Base-by-base conservation (phyloP, 2,888 invertebrate species). In the Ceraclea dissimilis region DNA sequence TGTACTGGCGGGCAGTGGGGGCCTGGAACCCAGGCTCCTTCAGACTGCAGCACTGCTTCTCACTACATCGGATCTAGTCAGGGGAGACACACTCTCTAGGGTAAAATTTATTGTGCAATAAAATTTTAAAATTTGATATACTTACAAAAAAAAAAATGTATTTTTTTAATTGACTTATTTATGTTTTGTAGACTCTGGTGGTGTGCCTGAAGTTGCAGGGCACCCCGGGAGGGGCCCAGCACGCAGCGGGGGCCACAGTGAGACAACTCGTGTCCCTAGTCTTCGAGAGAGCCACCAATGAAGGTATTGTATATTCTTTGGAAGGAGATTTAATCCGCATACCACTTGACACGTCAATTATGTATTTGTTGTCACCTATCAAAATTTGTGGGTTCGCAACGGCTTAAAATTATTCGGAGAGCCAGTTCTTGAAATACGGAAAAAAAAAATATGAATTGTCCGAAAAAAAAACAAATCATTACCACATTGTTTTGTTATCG, bases 201-300 rank as follows among this genome's bases (percentile, higher is more conserved):
- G 79, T 98, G 63, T 97, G 97, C 71, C 95, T 99, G 74, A 88
- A 95, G n/a, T 83, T 99, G 67, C 95, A 98, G 70, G 91, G 93
- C 65, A 87, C 93, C 6, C 76, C 76, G 65, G 72, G 74, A 10
- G 94, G 94, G 59, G 96, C 95, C 46, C 90, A 92, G 51, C 98
- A 97, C 71, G 96, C 98, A 11, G 98, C 98, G 6, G 96, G 97
- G 1, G 99, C 99, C 31, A 97, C 97, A 1, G 94, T 99, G 21
- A 79, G 98, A 19, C 98, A 99, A 69, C 78, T 98, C 22, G 94
- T 97, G 19, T 92, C 93, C 19, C 78, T 94, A 54, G 92, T 93
- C 2, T 93, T 93, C 73, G 94, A 94, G 67, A 78, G 93, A 51
- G 91, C 92, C 2, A 78, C 86, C 11, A 81, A 82, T 1, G 90